A percentile compares a stretch with the other conserved stretches of the same genome.
Conservation (phyloP, 2,797 vertebrate genomes). For the Eulemur albifrons region DNA sequence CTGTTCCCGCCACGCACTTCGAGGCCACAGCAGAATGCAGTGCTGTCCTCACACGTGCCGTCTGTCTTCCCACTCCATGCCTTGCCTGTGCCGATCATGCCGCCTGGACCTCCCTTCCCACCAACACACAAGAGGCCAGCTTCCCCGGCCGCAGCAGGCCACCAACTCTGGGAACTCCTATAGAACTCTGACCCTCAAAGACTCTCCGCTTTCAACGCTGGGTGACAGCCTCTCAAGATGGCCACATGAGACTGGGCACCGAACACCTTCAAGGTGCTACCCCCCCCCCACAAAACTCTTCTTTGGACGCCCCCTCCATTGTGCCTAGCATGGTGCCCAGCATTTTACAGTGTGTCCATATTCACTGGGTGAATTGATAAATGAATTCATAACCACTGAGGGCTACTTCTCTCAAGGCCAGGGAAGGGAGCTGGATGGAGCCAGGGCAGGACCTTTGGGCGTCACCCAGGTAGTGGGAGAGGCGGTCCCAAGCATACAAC, state of each 20-base stretch:
- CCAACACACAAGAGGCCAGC: neutral
- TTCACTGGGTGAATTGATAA: neutral
- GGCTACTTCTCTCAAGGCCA: neutral
- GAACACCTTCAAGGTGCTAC: neutral
- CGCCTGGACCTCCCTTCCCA: neutral
- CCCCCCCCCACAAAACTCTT: neutral
- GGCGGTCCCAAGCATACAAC: neutral
- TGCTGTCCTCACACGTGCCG: neutral
- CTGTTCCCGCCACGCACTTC: neutral
- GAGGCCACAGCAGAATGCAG: neutral
- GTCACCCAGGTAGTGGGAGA: neutral
- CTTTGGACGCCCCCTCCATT: accelerated
- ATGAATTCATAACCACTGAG: neutral
- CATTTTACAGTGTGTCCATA: neutral
- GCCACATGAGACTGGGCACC: neutral
- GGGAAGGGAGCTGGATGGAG: neutral
- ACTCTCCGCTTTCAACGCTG: neutral
- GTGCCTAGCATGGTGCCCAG: neutral
- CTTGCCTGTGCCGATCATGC: accelerated
- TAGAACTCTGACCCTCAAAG: neutral
- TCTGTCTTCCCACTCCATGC: neutral
- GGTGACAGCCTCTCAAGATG: neutral
- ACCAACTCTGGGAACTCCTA: neutral
- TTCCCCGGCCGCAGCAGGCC: neutral
- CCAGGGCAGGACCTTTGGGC: neutral